Conservation (phyloP, 2,888 invertebrate species). For the Mactromeris polynyma region DNA sequence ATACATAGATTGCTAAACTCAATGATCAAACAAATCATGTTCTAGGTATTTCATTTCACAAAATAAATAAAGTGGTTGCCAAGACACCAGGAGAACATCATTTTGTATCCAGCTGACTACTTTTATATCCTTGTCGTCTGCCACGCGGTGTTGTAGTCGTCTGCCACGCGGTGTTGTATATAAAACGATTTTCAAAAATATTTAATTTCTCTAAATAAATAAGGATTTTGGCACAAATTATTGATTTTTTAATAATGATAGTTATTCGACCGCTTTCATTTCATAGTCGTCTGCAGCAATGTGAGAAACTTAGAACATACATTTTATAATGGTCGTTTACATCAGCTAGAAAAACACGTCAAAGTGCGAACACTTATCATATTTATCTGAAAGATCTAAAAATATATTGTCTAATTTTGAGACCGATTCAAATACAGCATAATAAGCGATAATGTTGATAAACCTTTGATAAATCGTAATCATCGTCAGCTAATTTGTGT, state of each 20-base stretch:
- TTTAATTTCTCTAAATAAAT: neutral
- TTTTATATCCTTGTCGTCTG: no score
- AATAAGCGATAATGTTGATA: slow-evolving; percentile 1
- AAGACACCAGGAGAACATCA: no score
- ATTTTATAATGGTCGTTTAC: neutral
- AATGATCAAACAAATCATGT: no score
- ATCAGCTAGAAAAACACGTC: neutral
- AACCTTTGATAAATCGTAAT: neutral
- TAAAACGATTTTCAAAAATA: neutral
- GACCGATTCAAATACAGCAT: slow-evolving; percentile 10
- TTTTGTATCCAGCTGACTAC: no score
- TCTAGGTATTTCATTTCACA: no score
- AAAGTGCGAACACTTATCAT: neutral
- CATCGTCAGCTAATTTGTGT: neutral
- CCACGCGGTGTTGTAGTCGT: neutral
- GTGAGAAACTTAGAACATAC: neutral
- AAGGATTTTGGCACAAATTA: neutral
- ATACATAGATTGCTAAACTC: no score
- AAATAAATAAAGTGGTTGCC: no score
- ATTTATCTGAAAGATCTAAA: neutral
- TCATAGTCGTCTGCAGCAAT: neutral
- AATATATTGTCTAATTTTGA: slow-evolving; percentile 4
- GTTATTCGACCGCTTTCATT: neutral
- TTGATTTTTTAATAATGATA: neutral
- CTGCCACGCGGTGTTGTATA: neutral